These are phyloP conservation scores for Tichodroma muraria DNA, from an alignment of 2,113 vertebrate genomes.

Conservation along the genomic window DNA sequence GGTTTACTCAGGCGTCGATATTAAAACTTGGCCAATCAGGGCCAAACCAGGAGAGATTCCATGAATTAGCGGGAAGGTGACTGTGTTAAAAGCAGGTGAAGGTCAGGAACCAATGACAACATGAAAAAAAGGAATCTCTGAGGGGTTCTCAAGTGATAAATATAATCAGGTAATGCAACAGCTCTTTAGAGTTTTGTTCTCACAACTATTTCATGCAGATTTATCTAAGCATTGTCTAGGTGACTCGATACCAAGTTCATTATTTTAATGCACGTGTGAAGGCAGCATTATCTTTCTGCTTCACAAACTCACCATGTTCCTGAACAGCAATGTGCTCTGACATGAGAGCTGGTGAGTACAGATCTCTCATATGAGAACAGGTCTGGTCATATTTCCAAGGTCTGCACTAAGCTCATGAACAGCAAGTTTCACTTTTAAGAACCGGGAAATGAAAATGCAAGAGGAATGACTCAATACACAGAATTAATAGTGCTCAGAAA, in stretches of 20 bases:
- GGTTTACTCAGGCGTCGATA: too few species aligned
- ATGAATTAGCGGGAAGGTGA: neutral
- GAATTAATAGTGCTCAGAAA: neutral
- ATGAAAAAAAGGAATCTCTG: neutral
- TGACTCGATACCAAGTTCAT: neutral
- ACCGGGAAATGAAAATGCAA: neutral
- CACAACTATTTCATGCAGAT: neutral
- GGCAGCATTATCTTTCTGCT: neutral
- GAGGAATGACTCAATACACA: neutral
- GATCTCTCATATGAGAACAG: neutral
- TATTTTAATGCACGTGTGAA: neutral
- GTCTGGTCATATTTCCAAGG: neutral
- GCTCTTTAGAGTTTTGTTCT: neutral
- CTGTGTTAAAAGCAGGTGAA: neutral
- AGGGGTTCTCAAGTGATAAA: neutral
- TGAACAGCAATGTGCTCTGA: neutral
- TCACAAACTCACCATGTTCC: neutral
- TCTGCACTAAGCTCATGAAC: neutral
- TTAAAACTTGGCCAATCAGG: too few species aligned
- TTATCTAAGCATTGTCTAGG: neutral
- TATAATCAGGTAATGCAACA: fast-evolving
- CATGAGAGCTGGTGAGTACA: too few species aligned
- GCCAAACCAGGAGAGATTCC: too few species aligned
- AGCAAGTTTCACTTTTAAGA: neutral
- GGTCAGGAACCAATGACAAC: neutral